Percentiles rank a stretch among this genome's conserved stretches.
Evolutionary conservation across 35 echinoderm and acorn worm species (phyloP).

Genomic region (Apostichopus parvimensis): DNA sequence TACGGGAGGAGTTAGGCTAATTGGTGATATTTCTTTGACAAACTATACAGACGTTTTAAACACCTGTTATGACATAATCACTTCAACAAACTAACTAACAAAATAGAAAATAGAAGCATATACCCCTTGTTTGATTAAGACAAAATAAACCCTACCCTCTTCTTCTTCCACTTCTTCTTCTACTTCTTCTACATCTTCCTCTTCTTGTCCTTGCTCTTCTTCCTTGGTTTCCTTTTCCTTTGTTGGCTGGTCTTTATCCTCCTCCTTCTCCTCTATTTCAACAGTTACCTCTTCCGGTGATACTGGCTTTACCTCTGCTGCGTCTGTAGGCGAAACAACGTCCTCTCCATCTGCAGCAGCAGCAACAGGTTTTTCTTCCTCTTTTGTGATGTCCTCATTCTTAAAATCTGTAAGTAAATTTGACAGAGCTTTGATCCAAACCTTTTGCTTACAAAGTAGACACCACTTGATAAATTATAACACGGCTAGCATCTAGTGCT

Average conservation of each 20-base stretch:
- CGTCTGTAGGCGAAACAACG: not conserved
- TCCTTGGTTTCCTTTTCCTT: conserved; percentile 6
- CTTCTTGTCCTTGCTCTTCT: conserved; percentile 31
- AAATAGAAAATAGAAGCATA: too few species aligned
- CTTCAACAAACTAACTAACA: too few species aligned
- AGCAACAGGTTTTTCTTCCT: not conserved
- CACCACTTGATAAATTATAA: too few species aligned
- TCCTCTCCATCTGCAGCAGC: not conserved
- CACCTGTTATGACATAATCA: too few species aligned
- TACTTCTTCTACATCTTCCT: conserved; percentile 43
- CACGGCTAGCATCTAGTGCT: too few species aligned
- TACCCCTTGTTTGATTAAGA: too few species aligned
- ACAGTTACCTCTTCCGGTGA: conserved; percentile 42
- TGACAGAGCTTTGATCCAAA: not conserved
- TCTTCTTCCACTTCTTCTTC: conserved; percentile 32
- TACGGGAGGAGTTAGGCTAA: too few species aligned
- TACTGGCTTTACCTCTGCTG: not conserved
- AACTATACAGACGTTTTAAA: too few species aligned
- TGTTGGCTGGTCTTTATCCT: not conserved
- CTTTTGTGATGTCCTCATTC: not conserved
- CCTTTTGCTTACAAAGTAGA: too few species aligned
- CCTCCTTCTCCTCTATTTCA: conserved; percentile 27
- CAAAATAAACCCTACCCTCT: not conserved
- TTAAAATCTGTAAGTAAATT: conserved; percentile 26
- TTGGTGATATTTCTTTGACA: too few species aligned